Evolutionary conservation across 2,888 invertebrate genomes (phyloP).

Genomic region (Orthosia gracilis): DNA sequence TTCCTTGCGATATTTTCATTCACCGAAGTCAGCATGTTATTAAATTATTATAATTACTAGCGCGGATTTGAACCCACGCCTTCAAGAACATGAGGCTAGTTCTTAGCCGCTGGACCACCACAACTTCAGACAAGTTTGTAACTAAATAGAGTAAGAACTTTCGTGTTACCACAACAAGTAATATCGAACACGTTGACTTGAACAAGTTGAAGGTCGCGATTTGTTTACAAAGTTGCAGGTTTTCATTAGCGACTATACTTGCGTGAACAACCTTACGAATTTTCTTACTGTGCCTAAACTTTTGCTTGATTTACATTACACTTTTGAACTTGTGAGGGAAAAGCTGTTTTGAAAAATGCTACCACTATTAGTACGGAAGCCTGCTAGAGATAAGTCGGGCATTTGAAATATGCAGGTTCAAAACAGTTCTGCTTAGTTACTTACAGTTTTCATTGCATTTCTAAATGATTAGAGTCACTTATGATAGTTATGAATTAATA

Average conservation of each 20-base stretch:
- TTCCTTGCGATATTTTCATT: too few species aligned
- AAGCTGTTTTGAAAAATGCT: background rate
- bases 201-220: slow-evolving; percentile 12
- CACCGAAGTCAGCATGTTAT: too few species aligned
- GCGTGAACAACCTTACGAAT: background rate
- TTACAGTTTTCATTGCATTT: background rate
- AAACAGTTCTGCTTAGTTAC: background rate
- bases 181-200: background rate
- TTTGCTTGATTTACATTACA: background rate
- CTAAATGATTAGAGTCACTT: background rate
- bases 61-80: too few species aligned
- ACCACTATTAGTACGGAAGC: too few species aligned
- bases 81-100: too few species aligned
- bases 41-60: too few species aligned
- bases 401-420: too few species aligned
- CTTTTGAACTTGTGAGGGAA: background rate
- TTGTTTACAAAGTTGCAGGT: slow-evolving; percentile 5
- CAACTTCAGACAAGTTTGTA: background rate
- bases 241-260: too few species aligned
- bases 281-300: slow-evolving; percentile 1
- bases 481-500: slow-evolving; percentile 6
- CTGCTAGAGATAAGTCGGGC: background rate
- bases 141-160: background rate
- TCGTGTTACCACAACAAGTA: background rate
- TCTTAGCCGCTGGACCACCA: too few species aligned